These are phyloP conservation scores for Agriopis aurantiaria DNA, from an alignment of 2,888 invertebrate genomes.

Conservation along the genomic window DNA sequence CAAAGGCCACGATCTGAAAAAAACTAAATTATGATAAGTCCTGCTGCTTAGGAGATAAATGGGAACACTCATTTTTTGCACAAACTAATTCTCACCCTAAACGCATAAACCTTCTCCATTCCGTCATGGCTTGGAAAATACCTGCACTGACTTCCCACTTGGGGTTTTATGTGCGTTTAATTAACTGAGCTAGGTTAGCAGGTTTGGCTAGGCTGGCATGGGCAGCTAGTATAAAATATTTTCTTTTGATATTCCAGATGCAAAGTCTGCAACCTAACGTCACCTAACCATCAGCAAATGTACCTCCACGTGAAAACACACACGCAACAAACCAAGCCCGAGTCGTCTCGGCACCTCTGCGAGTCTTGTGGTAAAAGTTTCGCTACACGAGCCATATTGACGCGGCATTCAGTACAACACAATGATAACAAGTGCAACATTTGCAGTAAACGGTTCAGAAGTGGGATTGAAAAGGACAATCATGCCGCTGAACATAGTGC, in stretches of 20 bases:
- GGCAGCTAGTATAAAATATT: too few relatives aligned
- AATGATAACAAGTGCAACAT: conserved; percentile 57
- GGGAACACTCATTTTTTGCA: too few relatives aligned
- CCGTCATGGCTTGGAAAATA: too few relatives aligned
- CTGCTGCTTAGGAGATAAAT: too few relatives aligned
- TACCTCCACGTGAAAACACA: conserved; percentile 87
- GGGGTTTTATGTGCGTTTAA: too few relatives aligned
- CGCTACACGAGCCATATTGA: conserved; percentile 64
- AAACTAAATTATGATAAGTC: too few relatives aligned
- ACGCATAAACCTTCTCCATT: too few relatives aligned
- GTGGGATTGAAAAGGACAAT: conserved; percentile 56
- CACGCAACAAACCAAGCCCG: conserved; percentile 56
- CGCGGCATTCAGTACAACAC: conserved; percentile 68
- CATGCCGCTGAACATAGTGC: conserved; percentile 65
- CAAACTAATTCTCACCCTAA: too few relatives aligned
- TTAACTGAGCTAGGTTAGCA: too few relatives aligned
- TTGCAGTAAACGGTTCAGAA: conserved; percentile 61
- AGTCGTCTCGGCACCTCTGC: conserved; percentile 69
- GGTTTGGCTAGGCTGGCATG: too few relatives aligned
- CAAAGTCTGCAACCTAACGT: conserved; percentile 86
- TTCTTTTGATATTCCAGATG: conserved; percentile 71
- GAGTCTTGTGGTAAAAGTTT: conserved; percentile 79
- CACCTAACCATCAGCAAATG: conserved; percentile 84
- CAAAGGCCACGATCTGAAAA: too few relatives aligned
- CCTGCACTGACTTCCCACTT: too few relatives aligned